These are phyloP conservation scores for Microctenopoma steveboyesi DNA, from an alignment of 2,797 vertebrate genomes.

Conservation along the genomic window DNA sequence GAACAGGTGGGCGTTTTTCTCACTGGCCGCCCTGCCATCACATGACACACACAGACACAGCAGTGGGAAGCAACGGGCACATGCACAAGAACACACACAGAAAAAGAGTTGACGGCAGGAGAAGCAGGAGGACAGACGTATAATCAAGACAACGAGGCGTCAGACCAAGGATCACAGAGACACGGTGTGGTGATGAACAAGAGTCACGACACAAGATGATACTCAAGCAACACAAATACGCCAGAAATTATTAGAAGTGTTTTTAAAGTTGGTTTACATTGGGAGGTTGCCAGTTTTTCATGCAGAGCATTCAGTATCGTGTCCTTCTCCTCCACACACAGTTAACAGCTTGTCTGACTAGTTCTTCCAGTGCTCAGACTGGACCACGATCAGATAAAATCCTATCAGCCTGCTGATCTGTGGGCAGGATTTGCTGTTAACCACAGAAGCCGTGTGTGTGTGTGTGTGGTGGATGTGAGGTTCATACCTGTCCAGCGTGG, in stretches of 20 bases:
- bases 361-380: constrained; percentile 44
- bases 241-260: not conserved
- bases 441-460: not conserved
- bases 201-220: not conserved
- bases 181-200: constrained; percentile 23
- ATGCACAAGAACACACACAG: constrained; percentile 27
- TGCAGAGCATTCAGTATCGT: not conserved
- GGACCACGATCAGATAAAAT: constrained; percentile 23
- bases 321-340: not conserved
- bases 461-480: not conserved
- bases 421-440: not conserved
- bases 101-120: constrained; percentile 30
- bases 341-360: constrained; percentile 47
- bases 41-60: constrained; percentile 66
- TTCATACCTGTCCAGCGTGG: constrained; percentile 84
- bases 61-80: constrained; percentile 22
- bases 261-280: not conserved
- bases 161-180: constrained; percentile 37
- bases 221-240: not conserved
- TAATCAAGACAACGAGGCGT: constrained; percentile 52
- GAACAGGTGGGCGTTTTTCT: constrained; percentile 75
- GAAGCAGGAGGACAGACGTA: constrained; percentile 63
- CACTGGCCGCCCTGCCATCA: constrained; percentile 71
- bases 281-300: not conserved
- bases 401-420: constrained; percentile 1